phyloP scores from a whole-genome alignment of 2,888 invertebrate genomes.

The Phyllotreta cruciferae region DNA sequence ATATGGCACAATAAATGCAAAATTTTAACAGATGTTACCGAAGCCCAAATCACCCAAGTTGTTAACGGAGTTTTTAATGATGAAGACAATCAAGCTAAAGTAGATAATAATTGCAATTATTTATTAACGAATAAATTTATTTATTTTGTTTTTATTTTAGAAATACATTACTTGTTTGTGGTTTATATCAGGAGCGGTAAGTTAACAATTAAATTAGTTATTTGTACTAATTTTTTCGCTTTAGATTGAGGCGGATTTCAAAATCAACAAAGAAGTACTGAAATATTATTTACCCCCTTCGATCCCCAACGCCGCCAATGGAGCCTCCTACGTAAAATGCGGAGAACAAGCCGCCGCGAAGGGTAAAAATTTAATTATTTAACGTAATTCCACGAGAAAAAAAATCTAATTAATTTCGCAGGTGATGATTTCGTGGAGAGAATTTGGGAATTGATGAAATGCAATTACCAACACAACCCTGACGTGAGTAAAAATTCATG shows the following conservation, averaged over 20 bases:
- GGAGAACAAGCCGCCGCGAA: too few species aligned
- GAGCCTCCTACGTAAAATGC: too few species aligned
- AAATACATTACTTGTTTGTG: slow-evolving; percentile 3
- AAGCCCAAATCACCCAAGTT: neutral
- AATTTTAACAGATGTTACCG: neutral
- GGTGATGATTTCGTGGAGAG: neutral
- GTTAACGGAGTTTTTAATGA: neutral
- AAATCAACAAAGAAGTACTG: neutral
- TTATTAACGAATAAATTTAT: neutral
- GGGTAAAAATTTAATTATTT: too few species aligned
- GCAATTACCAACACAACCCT: slow-evolving; percentile 3
- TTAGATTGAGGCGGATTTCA: neutral
- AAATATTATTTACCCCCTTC: slow-evolving; percentile 3
- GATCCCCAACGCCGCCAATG: neutral
- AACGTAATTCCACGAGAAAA: too few species aligned
- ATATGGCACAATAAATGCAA: slow-evolving; percentile 6
- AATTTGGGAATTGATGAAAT: slow-evolving; percentile 12
- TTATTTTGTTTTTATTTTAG: neutral
- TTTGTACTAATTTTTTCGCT: neutral
- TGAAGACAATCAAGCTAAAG: neutral
- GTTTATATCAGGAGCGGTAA: neutral
- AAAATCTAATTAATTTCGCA: neutral
- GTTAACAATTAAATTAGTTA: neutral
- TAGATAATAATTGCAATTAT: neutral
- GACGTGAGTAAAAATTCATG: neutral